phyloP scores from a whole-genome alignment of 2,113 vertebrate genomes.

The Brienomyrus brachyistius region DNA sequence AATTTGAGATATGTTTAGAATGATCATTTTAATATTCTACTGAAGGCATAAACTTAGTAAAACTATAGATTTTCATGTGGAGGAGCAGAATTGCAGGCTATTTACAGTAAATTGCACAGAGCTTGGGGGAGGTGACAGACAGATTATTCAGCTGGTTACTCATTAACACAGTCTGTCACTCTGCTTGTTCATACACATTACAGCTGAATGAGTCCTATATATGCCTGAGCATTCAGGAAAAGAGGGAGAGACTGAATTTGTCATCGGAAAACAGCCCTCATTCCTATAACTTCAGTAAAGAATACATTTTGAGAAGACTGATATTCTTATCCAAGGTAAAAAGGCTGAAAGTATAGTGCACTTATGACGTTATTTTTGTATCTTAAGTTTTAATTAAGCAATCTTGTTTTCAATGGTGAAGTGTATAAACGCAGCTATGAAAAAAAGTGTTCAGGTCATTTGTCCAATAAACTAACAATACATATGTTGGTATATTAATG shows the following conservation, averaged over 20 bases:
- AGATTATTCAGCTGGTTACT: constrained; percentile 2
- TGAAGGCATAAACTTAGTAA: not conserved
- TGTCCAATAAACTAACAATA: not conserved
- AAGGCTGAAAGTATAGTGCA: not conserved
- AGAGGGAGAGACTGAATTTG: not conserved
- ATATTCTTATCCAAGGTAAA: not conserved
- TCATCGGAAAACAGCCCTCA: not conserved
- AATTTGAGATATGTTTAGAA: not conserved
- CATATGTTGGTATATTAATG: not conserved
- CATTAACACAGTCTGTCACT: not conserved
- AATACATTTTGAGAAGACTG: not conserved
- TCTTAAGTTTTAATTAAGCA: not conserved
- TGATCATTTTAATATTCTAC: not conserved
- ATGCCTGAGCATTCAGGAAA: not conserved
- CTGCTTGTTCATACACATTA: not conserved
- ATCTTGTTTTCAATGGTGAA: not conserved
- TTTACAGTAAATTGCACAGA: not conserved
- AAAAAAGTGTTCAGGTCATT: not conserved
- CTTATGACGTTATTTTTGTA: not conserved
- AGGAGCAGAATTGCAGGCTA: not conserved
- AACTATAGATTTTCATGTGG: not conserved
- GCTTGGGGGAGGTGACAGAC: not conserved
- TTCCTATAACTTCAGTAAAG: not conserved
- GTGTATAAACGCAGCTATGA: not conserved
- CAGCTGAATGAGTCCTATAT: not conserved